Evolutionary conservation across 2,888 invertebrate genomes (phyloP).

Genomic region (Spodoptera exigua): DNA sequence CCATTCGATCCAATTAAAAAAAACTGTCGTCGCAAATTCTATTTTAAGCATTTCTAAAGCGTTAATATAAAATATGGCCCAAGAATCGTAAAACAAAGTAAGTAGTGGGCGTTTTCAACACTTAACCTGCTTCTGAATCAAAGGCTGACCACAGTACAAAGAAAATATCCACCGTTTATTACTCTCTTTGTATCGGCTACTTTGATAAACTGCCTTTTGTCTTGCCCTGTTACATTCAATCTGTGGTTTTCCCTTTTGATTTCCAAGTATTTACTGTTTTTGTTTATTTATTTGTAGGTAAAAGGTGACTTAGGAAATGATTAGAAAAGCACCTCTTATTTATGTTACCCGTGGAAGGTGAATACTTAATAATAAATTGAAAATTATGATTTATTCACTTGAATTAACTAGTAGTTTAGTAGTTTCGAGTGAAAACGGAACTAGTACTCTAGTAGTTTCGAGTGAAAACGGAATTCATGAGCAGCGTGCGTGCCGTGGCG

Average conservation of each 20-base stretch:
- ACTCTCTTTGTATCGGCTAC: slow-evolving; percentile 64
- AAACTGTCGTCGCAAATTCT: too few relatives aligned
- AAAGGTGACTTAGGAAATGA: neutral
- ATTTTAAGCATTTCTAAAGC: neutral
- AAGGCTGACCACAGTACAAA: slow-evolving; percentile 54
- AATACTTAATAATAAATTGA: too few relatives aligned
- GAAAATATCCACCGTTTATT: slow-evolving; percentile 71
- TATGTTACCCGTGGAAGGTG: too few relatives aligned
- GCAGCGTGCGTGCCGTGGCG: too few relatives aligned
- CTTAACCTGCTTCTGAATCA: slow-evolving; percentile 46
- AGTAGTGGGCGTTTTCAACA: slow-evolving; percentile 3
- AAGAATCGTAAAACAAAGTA: slow-evolving; percentile 3
- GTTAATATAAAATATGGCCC: slow-evolving; percentile 1
- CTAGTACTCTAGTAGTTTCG: too few relatives aligned
- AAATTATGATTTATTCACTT: too few relatives aligned
- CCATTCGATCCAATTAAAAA: too few relatives aligned
- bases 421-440: too few relatives aligned
- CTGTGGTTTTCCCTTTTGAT: slow-evolving; percentile 42
- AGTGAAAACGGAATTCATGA: too few relatives aligned
- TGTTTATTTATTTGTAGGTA: slow-evolving; percentile 2
- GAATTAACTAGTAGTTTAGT: too few relatives aligned
- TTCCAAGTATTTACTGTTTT: slow-evolving; percentile 2
- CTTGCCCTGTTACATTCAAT: slow-evolving; percentile 24
- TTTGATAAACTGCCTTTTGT: slow-evolving; percentile 55
- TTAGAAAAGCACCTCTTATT: too few relatives aligned